Conservation (phyloP, 1,140 invertebrate genomes). For the Drosophila albomicans region DNA sequence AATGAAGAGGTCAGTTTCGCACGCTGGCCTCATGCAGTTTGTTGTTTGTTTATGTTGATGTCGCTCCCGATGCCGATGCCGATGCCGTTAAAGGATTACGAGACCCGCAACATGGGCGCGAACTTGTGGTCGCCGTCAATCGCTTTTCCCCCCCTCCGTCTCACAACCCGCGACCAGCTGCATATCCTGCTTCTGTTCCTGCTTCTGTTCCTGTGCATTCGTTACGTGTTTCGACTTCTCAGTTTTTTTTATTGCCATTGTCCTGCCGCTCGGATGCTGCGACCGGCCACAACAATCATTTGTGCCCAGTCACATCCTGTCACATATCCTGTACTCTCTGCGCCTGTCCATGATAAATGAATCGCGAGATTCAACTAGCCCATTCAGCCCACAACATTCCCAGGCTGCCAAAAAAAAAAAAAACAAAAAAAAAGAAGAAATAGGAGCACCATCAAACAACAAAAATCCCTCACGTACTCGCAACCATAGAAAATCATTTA, state of each 20-base stretch:
- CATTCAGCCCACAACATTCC: slow-evolving; percentile 56
- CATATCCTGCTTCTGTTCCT: slow-evolving; percentile 16
- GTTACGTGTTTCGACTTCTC: slow-evolving; percentile 28
- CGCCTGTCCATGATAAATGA: slow-evolving; percentile 62
- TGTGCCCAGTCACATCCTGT: slow-evolving; percentile 71
- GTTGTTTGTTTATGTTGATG: slow-evolving; percentile 64
- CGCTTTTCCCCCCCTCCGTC: background rate
- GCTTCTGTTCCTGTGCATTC: slow-evolving; percentile 26
- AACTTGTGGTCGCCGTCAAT: slow-evolving; percentile 57
- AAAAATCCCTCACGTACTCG: background rate
- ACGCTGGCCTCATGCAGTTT: slow-evolving; percentile 33
- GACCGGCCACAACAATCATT: slow-evolving; percentile 35
- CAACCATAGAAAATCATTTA: slow-evolving; percentile 33
- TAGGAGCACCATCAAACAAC: slow-evolving; percentile 15
- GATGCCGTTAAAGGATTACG: slow-evolving; percentile 69
- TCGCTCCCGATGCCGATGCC: slow-evolving; percentile 19
- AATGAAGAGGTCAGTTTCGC: slow-evolving; percentile 76
- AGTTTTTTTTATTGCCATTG: slow-evolving; percentile 21
- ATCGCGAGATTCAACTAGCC: slow-evolving; percentile 9
- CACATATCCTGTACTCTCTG: slow-evolving; percentile 41
- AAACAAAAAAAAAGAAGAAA: background rate
- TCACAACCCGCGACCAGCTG: slow-evolving; percentile 25
- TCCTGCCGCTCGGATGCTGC: slow-evolving; percentile 16
- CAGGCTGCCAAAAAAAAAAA: slow-evolving; percentile 19
- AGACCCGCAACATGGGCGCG: slow-evolving; percentile 73